phyloP scores from a whole-genome alignment of 2,797 vertebrate species.

The Lutjanus campechanus region DNA sequence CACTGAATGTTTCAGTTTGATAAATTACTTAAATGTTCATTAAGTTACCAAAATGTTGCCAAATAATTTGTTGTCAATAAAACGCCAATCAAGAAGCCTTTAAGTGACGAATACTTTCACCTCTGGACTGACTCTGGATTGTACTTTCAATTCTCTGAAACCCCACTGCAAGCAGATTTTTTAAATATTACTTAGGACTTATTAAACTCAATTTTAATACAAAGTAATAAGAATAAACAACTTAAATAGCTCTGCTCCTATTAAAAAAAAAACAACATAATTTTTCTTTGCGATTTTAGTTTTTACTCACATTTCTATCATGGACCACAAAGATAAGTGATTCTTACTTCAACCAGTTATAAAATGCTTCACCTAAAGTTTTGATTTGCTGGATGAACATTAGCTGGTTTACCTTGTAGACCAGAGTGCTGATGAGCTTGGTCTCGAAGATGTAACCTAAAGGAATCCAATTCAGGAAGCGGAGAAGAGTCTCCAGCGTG shows the following conservation, averaged over 20 bases:
- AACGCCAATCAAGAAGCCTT: too few species aligned
- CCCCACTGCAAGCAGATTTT: too few species aligned
- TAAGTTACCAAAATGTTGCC: too few species aligned
- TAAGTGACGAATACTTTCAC: too few species aligned
- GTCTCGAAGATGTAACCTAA: conserved; percentile 99
- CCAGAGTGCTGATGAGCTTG: conserved; percentile 97
- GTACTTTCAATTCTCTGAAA: too few species aligned
- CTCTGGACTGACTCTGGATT: too few species aligned
- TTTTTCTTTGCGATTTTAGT: background rate
- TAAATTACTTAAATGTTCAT: background rate
- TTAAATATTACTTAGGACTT: too few species aligned
- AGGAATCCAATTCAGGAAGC: conserved; percentile 99
- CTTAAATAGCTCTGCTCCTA: too few species aligned
- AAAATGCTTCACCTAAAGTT: background rate
- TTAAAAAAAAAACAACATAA: too few species aligned
- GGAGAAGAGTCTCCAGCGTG: conserved; percentile 95
- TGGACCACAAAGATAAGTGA: too few species aligned
- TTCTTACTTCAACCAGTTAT: background rate
- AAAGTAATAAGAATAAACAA: too few species aligned
- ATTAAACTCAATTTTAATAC: too few species aligned
- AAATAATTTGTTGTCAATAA: background rate
- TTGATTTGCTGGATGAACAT: background rate
- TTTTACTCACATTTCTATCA: background rate
- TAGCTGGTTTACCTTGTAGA: conserved; percentile 66
- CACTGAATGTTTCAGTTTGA: background rate